A percentile compares a stretch with the other conserved stretches of the same genome.
Evolutionary conservation across 2,888 invertebrate genomes (phyloP).

Genomic region (Temnothorax rugatulus): DNA sequence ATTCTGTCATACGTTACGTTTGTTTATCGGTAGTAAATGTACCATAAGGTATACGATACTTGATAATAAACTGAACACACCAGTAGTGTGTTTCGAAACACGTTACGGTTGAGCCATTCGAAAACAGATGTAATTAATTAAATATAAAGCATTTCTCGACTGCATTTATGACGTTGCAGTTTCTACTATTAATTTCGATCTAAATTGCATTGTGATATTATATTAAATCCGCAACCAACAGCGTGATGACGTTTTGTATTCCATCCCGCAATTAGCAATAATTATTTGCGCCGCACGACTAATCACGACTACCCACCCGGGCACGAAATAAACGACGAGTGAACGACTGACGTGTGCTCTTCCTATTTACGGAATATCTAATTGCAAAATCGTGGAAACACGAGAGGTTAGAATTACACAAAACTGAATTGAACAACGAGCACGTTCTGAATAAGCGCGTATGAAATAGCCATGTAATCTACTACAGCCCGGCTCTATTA

Average conservation of each 20-base stretch:
- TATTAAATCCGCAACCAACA: constrained; percentile 49
- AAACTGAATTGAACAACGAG: constrained; percentile 64
- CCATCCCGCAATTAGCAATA: constrained; percentile 45
- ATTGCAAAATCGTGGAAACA: constrained; percentile 67
- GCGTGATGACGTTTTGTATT: constrained; percentile 44
- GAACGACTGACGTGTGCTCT: constrained; percentile 21
- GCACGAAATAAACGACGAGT: constrained; percentile 31
- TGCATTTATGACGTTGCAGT: constrained; percentile 44
- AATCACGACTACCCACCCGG: constrained; percentile 33
- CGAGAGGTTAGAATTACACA: constrained; percentile 59
- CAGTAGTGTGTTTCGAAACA: constrained; percentile 18
- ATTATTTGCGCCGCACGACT: constrained; percentile 41
- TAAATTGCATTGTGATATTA: constrained; percentile 54
- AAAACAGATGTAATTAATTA: constrained; percentile 49
- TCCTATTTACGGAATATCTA: constrained; percentile 59
- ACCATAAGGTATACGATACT: not conserved
- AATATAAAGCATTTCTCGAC: constrained; percentile 41
- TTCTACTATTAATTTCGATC: constrained; percentile 47
- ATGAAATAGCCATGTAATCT: constrained; percentile 49
- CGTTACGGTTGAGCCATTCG: constrained; percentile 25
- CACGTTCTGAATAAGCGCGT: constrained; percentile 34
- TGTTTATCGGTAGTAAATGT: constrained; percentile 2
- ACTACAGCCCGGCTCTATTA: constrained; percentile 40
- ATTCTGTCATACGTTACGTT: not conserved
- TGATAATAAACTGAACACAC: constrained; percentile 18